phyloP scores from a whole-genome alignment of 2,797 vertebrate genomes.

The Ceyx erithaca region DNA sequence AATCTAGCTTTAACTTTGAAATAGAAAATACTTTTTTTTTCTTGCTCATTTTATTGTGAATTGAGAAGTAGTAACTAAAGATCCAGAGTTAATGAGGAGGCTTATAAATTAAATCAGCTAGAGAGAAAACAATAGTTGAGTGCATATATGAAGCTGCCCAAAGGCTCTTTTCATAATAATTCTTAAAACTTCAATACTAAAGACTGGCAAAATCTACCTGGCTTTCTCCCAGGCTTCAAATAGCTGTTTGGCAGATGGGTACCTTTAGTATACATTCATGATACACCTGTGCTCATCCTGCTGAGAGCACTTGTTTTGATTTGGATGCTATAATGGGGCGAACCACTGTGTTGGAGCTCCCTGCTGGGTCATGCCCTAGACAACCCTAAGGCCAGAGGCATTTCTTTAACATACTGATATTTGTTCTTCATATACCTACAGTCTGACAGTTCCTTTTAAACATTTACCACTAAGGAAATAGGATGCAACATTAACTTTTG shows the following conservation, averaged over 20 bases:
- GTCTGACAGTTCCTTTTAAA: neutral
- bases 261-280: neutral
- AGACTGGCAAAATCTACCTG: neutral
- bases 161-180: neutral
- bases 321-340: neutral
- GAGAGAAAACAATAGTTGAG: neutral
- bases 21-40: neutral
- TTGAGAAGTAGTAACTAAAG: neutral
- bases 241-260: neutral
- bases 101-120: neutral
- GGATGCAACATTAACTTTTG: neutral
- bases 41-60: neutral
- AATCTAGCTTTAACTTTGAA: neutral
- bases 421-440: neutral
- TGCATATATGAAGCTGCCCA: neutral
- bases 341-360: fast-evolving
- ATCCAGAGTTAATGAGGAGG: neutral
- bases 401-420: neutral
- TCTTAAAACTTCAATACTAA: neutral
- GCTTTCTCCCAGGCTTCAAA: neutral
- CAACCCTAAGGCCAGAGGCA: neutral
- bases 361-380: neutral
- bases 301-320: neutral
- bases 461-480: neutral
- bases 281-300: neutral